Conservation (phyloP, 2,888 invertebrate genomes). For the Sesia bembeciformis region DNA sequence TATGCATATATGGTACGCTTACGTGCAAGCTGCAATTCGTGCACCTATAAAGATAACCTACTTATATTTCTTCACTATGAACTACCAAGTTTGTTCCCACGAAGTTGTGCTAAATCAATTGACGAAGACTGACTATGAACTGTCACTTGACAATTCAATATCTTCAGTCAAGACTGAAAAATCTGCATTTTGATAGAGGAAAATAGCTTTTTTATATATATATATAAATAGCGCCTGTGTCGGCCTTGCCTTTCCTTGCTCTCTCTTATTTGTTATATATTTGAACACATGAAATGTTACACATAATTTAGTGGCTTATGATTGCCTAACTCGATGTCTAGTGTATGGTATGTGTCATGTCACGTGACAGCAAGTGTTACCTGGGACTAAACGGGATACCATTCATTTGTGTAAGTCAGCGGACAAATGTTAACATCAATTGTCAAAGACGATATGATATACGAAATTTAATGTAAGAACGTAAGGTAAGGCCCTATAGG, state of each 20-base stretch:
- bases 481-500: slow-evolving; percentile 70
- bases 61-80: too few species aligned
- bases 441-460: slow-evolving; percentile 70
- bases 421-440: slow-evolving; percentile 36
- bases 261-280: slow-evolving; percentile 24
- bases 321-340: too few species aligned
- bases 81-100: too few species aligned
- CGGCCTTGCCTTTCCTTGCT: slow-evolving; percentile 51
- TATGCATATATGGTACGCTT: too few species aligned
- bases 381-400: slow-evolving; percentile 31
- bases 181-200: slow-evolving; percentile 54
- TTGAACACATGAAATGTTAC: too few species aligned
- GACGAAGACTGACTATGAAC: slow-evolving; percentile 39
- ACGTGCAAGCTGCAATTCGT: too few species aligned
- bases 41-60: too few species aligned
- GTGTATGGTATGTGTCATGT: too few species aligned
- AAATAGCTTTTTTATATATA: slow-evolving; percentile 30
- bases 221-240: slow-evolving; percentile 16
- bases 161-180: slow-evolving; percentile 46
- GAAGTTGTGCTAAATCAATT: slow-evolving; percentile 31
- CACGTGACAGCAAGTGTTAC: slow-evolving; percentile 35
- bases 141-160: slow-evolving; percentile 23
- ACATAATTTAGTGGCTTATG: too few species aligned
- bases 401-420: slow-evolving; percentile 24
- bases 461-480: slow-evolving; percentile 66